Conservation (phyloP, 2,797 vertebrate genomes). For the Pangasius macronema region DNA sequence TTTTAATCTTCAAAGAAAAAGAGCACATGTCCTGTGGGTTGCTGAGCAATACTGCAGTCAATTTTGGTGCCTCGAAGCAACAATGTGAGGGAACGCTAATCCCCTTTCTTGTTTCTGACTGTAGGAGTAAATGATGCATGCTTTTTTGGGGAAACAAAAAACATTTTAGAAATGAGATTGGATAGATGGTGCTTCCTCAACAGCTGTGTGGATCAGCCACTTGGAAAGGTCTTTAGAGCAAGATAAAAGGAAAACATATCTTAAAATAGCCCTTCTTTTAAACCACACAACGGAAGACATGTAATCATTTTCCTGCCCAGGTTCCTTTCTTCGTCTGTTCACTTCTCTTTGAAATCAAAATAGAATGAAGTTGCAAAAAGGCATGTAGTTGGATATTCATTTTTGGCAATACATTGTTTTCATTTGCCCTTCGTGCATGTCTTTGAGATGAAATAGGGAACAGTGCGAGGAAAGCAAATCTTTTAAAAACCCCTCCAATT, state of each 20-base stretch:
- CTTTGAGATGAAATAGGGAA: background rate
- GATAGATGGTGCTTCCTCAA: conserved; percentile 25
- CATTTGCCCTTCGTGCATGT: background rate
- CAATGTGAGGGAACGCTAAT: conserved; percentile 52
- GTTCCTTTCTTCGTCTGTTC: background rate
- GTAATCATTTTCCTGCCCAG: conserved; percentile 23
- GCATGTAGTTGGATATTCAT: background rate
- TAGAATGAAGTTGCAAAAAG: conserved; percentile 3
- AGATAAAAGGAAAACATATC: conserved; percentile 26
- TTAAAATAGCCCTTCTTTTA: conserved; percentile 48
- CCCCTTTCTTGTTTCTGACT: conserved; percentile 37
- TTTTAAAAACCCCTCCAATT: background rate
- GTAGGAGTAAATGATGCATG: conserved; percentile 35
- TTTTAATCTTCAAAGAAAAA: conserved; percentile 55
- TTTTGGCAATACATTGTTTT: conserved; percentile 7
- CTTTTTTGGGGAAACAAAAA: conserved; percentile 29
- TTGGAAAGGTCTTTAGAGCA: conserved; percentile 32
- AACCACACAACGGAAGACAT: conserved; percentile 29
- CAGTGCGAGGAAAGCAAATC: background rate
- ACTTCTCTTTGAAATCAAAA: conserved; percentile 15
- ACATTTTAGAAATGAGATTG: conserved; percentile 49
- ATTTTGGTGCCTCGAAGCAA: conserved; percentile 45
- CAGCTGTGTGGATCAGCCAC: conserved; percentile 12
- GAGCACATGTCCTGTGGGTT: conserved; percentile 55
- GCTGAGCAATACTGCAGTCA: conserved; percentile 51